Evolutionary conservation across 2,113 vertebrate species (phyloP), one percentile per base, ranked within the genome.

Genomic region (Solea senegalensis): DNA sequence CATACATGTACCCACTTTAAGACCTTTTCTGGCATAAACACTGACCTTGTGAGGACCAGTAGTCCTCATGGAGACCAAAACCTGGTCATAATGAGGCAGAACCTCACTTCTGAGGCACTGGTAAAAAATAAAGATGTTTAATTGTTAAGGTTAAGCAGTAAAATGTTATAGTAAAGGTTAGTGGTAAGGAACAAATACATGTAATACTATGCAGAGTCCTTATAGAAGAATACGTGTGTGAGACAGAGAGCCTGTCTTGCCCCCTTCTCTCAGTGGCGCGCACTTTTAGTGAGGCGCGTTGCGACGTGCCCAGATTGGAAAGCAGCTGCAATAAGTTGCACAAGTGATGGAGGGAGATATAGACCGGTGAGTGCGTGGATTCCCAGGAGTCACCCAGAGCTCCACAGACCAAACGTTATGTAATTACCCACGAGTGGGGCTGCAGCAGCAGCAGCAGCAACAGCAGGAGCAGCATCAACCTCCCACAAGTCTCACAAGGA

Each of bases 291-390:
- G 57, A 84, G 67, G 65, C 75, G 70, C 63, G 82, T 59, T 73
- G 74, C 69, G 85, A 88, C 88, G 84, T 88, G 89, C 75, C 73
- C 74, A 50, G 86, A 84, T 83, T 91, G 77, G 34, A 69, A 89
- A 91, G 59, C 79, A 86, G 78, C 74, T 71, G 76, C 57, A 65
- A 26, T 65, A 72, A 67, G 59, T 68, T 73, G 58, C 63, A 45
- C 65, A 54, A 56, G 53, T 61, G 71, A 77, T 62, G 58, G 52
- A 58, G 13, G 34, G 49, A 65, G 72, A 73, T 54, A 10, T 15
- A 41, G 10, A 50, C 52, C n/a, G 9, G 40, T 9, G 65, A 57
- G 53, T 9, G 43, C 27, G 27, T 21, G 45, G 34, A 34, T 34
- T 34, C 45, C 45, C 9, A 4, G 45, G 10, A 12, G 11, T 14